phyloP scores from a whole-genome alignment of 2,797 vertebrate species.

The Sebastes cheni region DNA sequence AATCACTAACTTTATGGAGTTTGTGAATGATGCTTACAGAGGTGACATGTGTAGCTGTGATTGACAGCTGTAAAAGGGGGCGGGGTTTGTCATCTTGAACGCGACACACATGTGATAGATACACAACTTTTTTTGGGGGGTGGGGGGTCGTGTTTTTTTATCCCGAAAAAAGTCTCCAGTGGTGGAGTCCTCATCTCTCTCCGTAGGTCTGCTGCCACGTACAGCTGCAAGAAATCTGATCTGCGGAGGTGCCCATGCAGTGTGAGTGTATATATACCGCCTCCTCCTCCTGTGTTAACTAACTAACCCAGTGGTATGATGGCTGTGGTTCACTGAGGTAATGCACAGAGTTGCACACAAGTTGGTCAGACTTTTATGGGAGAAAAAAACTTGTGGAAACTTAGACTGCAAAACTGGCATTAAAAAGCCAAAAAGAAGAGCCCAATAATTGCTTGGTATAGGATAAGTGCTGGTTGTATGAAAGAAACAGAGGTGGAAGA shows the following conservation, averaged over 20 bases:
- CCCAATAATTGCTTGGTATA: too few relatives aligned
- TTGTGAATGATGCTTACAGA: neutral
- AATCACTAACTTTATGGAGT: neutral
- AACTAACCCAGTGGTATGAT: conserved; percentile 9
- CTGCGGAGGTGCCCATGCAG: conserved; percentile 52
- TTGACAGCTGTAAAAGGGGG: conserved; percentile 55
- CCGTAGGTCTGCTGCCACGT: conserved; percentile 69
- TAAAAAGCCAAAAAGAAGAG: neutral
- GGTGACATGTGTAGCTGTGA: conserved; percentile 34
- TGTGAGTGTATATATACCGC: neutral
- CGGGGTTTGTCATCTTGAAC: conserved; percentile 18
- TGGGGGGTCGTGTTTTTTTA: neutral
- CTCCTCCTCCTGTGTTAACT: conserved; percentile 25
- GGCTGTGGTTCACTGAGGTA: conserved; percentile 5
- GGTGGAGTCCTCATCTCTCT: neutral
- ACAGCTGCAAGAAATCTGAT: conserved; percentile 75
- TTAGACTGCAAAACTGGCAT: too few relatives aligned
- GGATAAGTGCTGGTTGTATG: neutral
- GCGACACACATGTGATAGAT: neutral
- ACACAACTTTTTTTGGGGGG: neutral
- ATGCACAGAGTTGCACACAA: neutral
- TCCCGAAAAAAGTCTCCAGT: neutral
- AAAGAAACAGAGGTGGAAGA: neutral
- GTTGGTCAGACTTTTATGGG: neutral
- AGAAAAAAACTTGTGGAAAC: neutral